Evolutionary conservation across 2,888 invertebrate species (phyloP), one percentile per base, ranked within the genome.

Genomic region (Seira sanloemensis): DNA sequence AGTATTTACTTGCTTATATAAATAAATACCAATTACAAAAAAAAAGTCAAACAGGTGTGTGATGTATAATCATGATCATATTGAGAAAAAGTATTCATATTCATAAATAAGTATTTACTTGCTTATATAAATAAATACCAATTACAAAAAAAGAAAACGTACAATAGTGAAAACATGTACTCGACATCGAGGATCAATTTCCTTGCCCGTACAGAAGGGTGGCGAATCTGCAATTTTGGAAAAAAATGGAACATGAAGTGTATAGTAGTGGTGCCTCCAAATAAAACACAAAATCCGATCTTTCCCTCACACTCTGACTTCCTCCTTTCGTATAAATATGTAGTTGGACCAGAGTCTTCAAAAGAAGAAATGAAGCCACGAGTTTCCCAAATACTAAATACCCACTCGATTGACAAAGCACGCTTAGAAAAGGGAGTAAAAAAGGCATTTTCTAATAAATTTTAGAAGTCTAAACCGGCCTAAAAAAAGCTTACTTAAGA

Each of bases 1-100:
- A 62, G 37, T 37, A 37, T 12, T 37, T 9, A 62, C 7, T 62
- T 4, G 21, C 21, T 21, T 62, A 7, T 50, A 7, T n/a, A n/a
- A n/a, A n/a, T n/a, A n/a, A n/a, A n/a, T n/a, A n/a, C n/a, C n/a
- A n/a, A n/a, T n/a, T n/a, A n/a, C n/a, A n/a, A n/a, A n/a, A n/a
- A n/a, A n/a, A n/a, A n/a, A n/a, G 25, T 67, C 66, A 65, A 65
- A 62, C 71, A 69, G 65, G 27, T 78, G 71, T 69, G 78, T 78
- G 78, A 78, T 78, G 62, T 62, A 50, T n/a, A 58, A 62, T 62
- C 62, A 62, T 62, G 62, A 62, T 62, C 62, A 62, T 62, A 62
- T 12, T 37, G 12, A 58, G n/a, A 58, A n/a, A 58, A 16, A 58
- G n/a, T 58, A 58, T 16, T 58, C 7, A 58, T 58, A 9, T 9